Percentiles rank a stretch among this genome's conserved stretches.
phyloP scores from a whole-genome alignment of 2,797 vertebrate species.

The Cyclura pinguis region DNA sequence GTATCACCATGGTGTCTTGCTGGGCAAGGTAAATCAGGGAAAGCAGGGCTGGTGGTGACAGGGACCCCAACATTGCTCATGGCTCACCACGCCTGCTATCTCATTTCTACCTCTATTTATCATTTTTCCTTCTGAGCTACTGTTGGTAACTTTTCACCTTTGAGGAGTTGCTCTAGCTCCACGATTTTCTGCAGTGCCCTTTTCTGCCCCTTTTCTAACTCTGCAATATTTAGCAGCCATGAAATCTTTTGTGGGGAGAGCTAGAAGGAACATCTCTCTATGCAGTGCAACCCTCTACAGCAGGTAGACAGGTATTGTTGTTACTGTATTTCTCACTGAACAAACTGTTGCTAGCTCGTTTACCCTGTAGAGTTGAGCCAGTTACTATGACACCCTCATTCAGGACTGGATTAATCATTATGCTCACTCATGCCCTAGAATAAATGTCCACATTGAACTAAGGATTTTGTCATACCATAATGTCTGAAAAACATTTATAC shows the following conservation, averaged over 20 bases:
- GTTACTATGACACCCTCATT: slow-evolving; percentile 14
- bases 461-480: slow-evolving; percentile 11
- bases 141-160: too few relatives aligned
- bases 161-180: too few relatives aligned
- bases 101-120: too few relatives aligned
- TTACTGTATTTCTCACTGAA: neutral
- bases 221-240: neutral
- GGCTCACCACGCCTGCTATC: too few relatives aligned
- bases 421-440: neutral
- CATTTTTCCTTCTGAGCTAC: too few relatives aligned
- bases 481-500: neutral
- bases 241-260: neutral
- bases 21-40: too few relatives aligned
- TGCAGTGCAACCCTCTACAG: neutral
- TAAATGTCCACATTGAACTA: neutral
- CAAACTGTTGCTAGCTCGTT: slow-evolving; percentile 10
- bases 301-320: neutral
- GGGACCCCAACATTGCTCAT: too few relatives aligned
- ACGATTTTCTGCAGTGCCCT: too few relatives aligned
- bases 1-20: too few relatives aligned
- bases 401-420: slow-evolving; percentile 4
- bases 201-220: too few relatives aligned
- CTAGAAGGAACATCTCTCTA: neutral
- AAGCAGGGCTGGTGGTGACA: too few relatives aligned
- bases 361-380: slow-evolving; percentile 14